Conservation (phyloP, 1,140 invertebrate genomes). For the Bombus confusus region DNA sequence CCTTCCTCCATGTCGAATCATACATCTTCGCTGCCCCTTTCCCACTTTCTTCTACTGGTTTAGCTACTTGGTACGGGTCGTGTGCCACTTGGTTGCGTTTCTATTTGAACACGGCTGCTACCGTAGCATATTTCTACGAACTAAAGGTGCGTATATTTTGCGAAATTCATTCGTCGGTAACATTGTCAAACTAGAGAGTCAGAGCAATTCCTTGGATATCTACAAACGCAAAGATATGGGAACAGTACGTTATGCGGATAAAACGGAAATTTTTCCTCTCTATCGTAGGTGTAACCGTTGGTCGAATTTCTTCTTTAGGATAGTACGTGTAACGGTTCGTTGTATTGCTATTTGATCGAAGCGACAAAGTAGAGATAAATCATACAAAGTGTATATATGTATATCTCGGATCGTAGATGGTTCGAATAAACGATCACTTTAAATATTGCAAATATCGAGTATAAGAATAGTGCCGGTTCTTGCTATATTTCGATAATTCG, state of each 20-base stretch:
- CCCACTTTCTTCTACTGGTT: neutral
- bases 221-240: neutral
- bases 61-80: neutral
- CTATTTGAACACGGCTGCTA: neutral
- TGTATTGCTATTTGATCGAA: neutral
- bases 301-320: conserved; percentile 5
- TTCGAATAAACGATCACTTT: neutral
- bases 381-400: neutral
- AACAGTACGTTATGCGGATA: neutral
- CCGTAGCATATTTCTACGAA: no score
- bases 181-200: neutral
- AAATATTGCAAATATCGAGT: neutral
- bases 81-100: no score
- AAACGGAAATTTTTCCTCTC: neutral
- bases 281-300: neutral
- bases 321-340: conserved; percentile 23
- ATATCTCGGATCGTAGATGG: neutral
- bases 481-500: neutral
- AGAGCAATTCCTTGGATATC: neutral
- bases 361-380: conserved; percentile 6
- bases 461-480: neutral
- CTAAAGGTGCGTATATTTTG: neutral
- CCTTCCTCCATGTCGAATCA: conserved; percentile 27
- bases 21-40: conserved; percentile 58
- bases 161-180: neutral